A percentile compares a stretch with the other conserved stretches of the same genome.
Conservation (phyloP, 2,797 vertebrate species). For the Gymnoscopelus braueri region DNA sequence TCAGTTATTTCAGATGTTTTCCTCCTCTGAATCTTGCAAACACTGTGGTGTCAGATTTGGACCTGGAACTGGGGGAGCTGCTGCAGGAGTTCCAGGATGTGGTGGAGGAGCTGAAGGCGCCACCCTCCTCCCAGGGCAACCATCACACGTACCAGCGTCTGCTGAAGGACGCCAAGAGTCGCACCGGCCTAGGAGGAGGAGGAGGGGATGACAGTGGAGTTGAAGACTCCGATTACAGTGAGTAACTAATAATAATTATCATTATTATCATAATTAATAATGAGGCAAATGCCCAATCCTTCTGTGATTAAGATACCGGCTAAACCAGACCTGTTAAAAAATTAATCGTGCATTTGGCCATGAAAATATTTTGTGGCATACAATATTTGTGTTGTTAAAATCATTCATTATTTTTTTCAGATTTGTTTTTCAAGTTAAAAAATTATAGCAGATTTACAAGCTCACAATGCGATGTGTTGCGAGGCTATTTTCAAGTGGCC, state of each 20-base stretch:
- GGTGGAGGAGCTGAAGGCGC: constrained; percentile 77
- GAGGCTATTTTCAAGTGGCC: too few species aligned
- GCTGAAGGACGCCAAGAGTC: constrained; percentile 67
- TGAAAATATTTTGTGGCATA: too few species aligned
- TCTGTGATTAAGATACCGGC: constrained; percentile 15
- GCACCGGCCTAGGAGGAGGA: constrained; percentile 44
- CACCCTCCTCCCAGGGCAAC: constrained; percentile 48
- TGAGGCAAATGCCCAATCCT: not conserved
- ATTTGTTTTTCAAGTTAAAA: too few species aligned
- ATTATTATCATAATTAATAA: not conserved
- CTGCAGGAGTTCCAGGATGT: constrained; percentile 84
- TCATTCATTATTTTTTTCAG: too few species aligned
- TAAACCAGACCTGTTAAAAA: too few species aligned
- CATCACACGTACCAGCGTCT: constrained; percentile 61
- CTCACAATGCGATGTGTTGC: too few species aligned
- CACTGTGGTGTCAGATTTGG: constrained; percentile 64
- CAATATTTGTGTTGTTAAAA: too few species aligned
- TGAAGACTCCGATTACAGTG: constrained; percentile 81
- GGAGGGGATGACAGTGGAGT: constrained; percentile 70
- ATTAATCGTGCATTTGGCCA: too few species aligned
- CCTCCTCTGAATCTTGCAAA: too few species aligned
- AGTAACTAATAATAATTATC: constrained; percentile 32
- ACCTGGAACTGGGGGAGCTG: constrained; percentile 75
- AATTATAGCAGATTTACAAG: too few species aligned
- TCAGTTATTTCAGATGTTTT: too few species aligned